phyloP scores from a whole-genome alignment of 2,888 invertebrate genomes.

The Hyppa rectilinea region DNA sequence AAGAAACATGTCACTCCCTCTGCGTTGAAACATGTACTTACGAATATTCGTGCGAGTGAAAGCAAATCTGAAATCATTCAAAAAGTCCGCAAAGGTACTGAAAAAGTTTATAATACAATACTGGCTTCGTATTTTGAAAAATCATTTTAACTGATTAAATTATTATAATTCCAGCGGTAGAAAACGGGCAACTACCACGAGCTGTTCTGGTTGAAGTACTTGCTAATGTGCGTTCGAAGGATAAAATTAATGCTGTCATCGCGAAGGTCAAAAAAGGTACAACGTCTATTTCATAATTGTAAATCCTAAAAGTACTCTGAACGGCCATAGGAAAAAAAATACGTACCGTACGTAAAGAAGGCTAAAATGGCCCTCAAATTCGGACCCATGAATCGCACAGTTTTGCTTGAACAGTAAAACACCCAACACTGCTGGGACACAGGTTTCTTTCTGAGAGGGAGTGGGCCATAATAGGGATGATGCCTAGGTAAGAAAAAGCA shows the following conservation, averaged over 20 bases:
- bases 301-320: too few relatives aligned
- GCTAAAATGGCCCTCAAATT: neutral
- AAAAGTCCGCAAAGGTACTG: conserved; percentile 36
- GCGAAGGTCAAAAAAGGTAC: conserved; percentile 26
- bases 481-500: too few relatives aligned
- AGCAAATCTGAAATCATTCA: conserved; percentile 31
- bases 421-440: too few relatives aligned
- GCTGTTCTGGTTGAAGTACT: conserved; percentile 30
- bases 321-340: neutral
- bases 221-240: neutral
- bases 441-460: too few relatives aligned
- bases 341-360: neutral
- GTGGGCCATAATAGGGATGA: too few relatives aligned
- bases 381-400: neutral
- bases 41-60: neutral
- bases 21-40: conserved; percentile 6
- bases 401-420: neutral
- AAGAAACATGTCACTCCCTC: conserved; percentile 22
- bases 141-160: neutral
- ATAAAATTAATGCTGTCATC: neutral
- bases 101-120: neutral
- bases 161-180: conserved; percentile 31
- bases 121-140: neutral
- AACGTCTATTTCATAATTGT: too few relatives aligned
- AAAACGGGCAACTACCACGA: conserved; percentile 22